phyloP scores from a whole-genome alignment of 2,113 vertebrate genomes.

The Upupa epops region DNA sequence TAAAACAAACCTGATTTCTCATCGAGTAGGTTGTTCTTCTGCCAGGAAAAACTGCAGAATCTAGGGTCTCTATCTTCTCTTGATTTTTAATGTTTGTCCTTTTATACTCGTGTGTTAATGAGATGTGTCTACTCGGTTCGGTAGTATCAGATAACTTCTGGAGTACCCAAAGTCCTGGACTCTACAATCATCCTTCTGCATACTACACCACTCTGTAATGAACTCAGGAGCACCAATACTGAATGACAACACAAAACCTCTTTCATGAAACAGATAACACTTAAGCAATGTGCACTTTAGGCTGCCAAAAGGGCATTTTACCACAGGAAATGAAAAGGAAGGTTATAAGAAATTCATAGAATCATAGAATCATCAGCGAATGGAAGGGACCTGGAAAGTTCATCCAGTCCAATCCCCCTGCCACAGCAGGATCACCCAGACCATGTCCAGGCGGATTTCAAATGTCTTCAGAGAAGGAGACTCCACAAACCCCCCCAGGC shows the following conservation, averaged over 20 bases:
- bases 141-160: neutral
- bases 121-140: neutral
- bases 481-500: no score
- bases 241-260: neutral
- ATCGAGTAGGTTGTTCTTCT: neutral
- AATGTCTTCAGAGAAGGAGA: no score
- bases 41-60: neutral
- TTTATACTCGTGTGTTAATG: neutral
- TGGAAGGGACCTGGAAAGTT: no score
- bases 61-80: neutral
- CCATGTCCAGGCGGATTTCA: no score
- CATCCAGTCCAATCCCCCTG: no score
- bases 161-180: neutral
- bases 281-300: neutral
- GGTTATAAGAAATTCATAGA: neutral
- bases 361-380: no score
- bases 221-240: neutral
- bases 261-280: neutral
- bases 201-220: neutral
- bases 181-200: neutral
- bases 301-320: conserved; percentile 12
- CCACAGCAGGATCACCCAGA: no score
- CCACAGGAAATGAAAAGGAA: neutral
- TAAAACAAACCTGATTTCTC: neutral
- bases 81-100: neutral